Percentiles rank a stretch among this genome's conserved stretches.
Evolutionary conservation across 2,797 vertebrate genomes (phyloP).

Genomic region (Clarias fuscus): DNA sequence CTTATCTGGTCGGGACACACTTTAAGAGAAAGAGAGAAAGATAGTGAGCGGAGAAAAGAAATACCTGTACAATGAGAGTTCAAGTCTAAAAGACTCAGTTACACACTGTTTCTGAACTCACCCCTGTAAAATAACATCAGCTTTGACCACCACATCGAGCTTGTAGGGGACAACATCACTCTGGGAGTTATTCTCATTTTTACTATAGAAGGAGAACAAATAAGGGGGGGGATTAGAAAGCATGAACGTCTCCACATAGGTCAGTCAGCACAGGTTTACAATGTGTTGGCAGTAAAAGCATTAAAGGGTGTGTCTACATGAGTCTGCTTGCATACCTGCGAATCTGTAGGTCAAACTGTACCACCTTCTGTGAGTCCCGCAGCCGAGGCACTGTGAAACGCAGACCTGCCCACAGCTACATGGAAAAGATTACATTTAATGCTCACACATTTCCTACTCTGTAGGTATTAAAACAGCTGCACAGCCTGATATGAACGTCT

Average conservation of each 20-base stretch:
- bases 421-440: constrained; percentile 37
- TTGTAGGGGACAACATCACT: constrained; percentile 82
- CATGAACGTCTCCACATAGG: background rate
- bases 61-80: constrained; percentile 50
- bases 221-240: background rate
- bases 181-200: constrained; percentile 92
- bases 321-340: constrained; percentile 75
- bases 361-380: constrained; percentile 78
- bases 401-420: constrained; percentile 86
- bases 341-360: constrained; percentile 92
- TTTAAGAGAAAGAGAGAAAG: constrained; percentile 55
- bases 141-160: constrained; percentile 81
- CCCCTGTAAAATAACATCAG: constrained; percentile 84
- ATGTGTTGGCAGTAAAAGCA: background rate
- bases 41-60: constrained; percentile 28
- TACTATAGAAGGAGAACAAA: constrained; percentile 69
- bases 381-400: constrained; percentile 87
- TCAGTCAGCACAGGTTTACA: background rate
- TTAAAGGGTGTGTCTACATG: background rate
- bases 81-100: constrained; percentile 35
- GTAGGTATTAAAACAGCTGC: background rate
- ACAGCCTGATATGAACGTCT: background rate
- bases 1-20: constrained; percentile 87
- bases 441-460: background rate
- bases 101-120: constrained; percentile 67